Evolutionary conservation across 1,140 invertebrate genomes (phyloP).

Genomic region (Oppia nitens): DNA sequence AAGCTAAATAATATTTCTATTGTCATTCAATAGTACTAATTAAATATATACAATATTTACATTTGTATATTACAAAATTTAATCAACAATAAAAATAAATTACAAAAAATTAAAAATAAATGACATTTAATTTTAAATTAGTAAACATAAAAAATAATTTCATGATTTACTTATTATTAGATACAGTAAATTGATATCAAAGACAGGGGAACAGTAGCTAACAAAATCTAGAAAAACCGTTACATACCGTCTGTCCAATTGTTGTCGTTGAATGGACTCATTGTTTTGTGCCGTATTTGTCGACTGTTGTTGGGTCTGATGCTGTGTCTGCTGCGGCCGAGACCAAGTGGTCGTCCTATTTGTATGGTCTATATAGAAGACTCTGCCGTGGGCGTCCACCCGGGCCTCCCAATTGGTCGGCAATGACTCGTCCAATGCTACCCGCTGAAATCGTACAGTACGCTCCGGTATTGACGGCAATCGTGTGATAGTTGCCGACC

Average conservation of each 20-base stretch:
- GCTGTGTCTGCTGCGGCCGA: conserved; percentile 39
- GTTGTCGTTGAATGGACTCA: conserved; percentile 50
- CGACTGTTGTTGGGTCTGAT: neutral
- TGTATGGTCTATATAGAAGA: conserved; percentile 83
- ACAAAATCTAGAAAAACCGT: no score
- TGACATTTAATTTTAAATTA: no score
- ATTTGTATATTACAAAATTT: no score
- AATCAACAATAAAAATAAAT: no score
- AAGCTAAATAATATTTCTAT: no score
- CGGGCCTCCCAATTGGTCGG: conserved; percentile 75
- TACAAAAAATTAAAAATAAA: no score
- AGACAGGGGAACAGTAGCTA: no score
- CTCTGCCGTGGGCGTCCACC: conserved; percentile 73
- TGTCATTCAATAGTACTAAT: no score
- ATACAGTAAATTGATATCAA: no score
- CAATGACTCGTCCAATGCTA: conserved; percentile 51
- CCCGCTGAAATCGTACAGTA: conserved; percentile 38
- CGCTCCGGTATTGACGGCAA: conserved; percentile 63
- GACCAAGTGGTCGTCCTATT: conserved; percentile 85
- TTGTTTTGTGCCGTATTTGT: conserved; percentile 27
- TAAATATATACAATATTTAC: no score
- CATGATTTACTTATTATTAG: no score
- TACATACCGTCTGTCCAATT: conserved; percentile 61
- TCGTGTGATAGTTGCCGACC: conserved; percentile 33
- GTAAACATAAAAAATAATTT: no score